phyloP scores from a whole-genome alignment of 1,140 invertebrate genomes.

The Zaprionus tsacasi region DNA sequence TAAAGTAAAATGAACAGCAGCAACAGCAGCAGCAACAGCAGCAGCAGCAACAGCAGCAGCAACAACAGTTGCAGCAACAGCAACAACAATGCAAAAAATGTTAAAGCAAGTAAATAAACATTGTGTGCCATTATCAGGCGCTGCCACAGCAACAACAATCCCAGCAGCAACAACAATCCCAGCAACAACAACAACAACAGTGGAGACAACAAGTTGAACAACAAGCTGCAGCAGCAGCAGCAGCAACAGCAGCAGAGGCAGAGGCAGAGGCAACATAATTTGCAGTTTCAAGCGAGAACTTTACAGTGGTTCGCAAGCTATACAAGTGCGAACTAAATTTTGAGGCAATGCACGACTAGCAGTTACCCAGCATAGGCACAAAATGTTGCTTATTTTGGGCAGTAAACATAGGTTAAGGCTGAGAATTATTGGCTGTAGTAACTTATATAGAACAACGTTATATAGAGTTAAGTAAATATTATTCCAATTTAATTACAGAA shows the following conservation, averaged over 20 bases:
- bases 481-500: too few species aligned
- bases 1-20: too few species aligned
- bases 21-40: constrained; percentile 1
- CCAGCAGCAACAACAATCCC: constrained; percentile 12
- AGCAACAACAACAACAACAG: constrained; percentile 28
- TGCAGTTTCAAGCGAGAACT: constrained; percentile 76
- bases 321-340: constrained; percentile 20
- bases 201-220: constrained; percentile 32
- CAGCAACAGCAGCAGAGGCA: constrained; percentile 12
- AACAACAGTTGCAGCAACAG: constrained; percentile 25
- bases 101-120: constrained; percentile 80
- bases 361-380: neutral
- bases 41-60: constrained; percentile 67
- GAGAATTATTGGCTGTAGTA: too few species aligned
- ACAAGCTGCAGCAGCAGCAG: constrained; percentile 50
- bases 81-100: constrained; percentile 52
- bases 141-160: constrained; percentile 61
- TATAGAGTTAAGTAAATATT: too few species aligned
- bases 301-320: constrained; percentile 65
- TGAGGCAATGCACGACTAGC: neutral
- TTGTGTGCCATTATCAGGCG: constrained; percentile 76
- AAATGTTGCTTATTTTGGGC: neutral
- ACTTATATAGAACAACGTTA: too few species aligned
- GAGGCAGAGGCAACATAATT: constrained; percentile 65
- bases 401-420: neutral